These are phyloP conservation scores for Brachylomia viminalis DNA, from an alignment of 2,888 invertebrate species.

Conservation along the genomic window DNA sequence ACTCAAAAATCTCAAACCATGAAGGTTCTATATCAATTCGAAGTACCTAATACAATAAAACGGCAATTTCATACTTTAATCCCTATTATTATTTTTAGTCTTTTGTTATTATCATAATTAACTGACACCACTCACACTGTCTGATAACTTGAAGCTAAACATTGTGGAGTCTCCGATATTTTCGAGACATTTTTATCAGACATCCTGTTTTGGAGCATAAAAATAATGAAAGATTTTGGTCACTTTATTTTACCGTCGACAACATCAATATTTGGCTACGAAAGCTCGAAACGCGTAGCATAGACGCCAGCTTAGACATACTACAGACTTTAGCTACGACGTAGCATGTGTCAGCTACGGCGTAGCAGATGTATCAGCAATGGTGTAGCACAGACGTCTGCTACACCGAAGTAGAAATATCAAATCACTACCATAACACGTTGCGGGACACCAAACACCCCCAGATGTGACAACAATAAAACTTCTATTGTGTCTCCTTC, in stretches of 20 bases:
- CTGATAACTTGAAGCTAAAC: constrained; percentile 4
- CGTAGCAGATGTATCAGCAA: neutral
- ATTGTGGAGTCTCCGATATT: neutral
- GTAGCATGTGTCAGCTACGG: neutral
- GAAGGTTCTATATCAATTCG: too few species aligned
- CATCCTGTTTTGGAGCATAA: neutral
- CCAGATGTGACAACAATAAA: neutral
- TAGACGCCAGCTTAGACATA: neutral
- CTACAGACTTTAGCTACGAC: too few species aligned
- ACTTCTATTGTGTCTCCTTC: neutral
- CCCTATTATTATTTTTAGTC: too few species aligned
- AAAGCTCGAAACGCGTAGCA: neutral
- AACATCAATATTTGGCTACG: neutral
- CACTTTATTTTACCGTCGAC: neutral
- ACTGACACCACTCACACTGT: too few species aligned
- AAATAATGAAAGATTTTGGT: neutral
- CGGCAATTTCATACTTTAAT: too few species aligned
- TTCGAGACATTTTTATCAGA: neutral
- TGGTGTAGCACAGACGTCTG: neutral
- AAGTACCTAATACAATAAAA: too few species aligned
- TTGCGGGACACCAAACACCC: neutral
- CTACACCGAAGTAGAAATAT: neutral
- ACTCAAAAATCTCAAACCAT: too few species aligned
- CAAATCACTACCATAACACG: neutral
- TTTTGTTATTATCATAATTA: too few species aligned